These are phyloP conservation scores for Adelosebastes latens DNA, from an alignment of 2,797 vertebrate genomes.

Conservation along the genomic window DNA sequence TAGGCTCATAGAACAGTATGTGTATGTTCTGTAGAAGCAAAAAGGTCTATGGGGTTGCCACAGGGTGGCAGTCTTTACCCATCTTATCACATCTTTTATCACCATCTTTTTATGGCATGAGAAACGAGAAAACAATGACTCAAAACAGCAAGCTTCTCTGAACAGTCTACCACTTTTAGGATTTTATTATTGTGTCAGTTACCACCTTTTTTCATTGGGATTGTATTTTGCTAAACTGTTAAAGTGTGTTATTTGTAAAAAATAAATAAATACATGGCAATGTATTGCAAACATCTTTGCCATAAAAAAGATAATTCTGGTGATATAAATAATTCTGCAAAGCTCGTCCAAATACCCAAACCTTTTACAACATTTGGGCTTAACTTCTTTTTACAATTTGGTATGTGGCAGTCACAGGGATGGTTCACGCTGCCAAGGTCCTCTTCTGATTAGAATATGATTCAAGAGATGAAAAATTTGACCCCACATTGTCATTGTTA, in stretches of 20 bases:
- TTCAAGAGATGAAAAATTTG: slow-evolving; percentile 51
- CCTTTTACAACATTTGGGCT: not conserved
- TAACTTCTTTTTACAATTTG: slow-evolving; percentile 10
- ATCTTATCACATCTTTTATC: slow-evolving; percentile 31
- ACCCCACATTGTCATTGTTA: slow-evolving; percentile 65
- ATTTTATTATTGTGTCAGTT: not conserved
- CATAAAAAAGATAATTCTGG: not conserved
- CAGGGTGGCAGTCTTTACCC: slow-evolving; percentile 80
- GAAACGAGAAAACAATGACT: slow-evolving; percentile 22
- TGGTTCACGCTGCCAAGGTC: slow-evolving; percentile 54
- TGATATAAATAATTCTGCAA: not conserved
- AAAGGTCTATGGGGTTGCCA: slow-evolving; percentile 48
- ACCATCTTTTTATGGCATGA: slow-evolving; percentile 28
- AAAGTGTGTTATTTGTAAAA: not conserved
- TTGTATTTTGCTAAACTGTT: not conserved
- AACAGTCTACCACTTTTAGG: not conserved
- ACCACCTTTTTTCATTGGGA: not conserved
- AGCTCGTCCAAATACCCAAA: slow-evolving; percentile 4
- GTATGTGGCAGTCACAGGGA: not conserved
- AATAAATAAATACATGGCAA: not conserved
- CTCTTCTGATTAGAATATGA: slow-evolving; percentile 64
- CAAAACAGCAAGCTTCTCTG: slow-evolving; percentile 18
- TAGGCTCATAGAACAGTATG: slow-evolving; percentile 41
- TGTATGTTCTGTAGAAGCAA: not conserved
- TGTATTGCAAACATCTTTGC: not conserved